These are phyloP conservation scores for Patiria pectinifera DNA, from an alignment of 53 echinoderm and acorn worm genomes.

Conservation along the genomic window DNA sequence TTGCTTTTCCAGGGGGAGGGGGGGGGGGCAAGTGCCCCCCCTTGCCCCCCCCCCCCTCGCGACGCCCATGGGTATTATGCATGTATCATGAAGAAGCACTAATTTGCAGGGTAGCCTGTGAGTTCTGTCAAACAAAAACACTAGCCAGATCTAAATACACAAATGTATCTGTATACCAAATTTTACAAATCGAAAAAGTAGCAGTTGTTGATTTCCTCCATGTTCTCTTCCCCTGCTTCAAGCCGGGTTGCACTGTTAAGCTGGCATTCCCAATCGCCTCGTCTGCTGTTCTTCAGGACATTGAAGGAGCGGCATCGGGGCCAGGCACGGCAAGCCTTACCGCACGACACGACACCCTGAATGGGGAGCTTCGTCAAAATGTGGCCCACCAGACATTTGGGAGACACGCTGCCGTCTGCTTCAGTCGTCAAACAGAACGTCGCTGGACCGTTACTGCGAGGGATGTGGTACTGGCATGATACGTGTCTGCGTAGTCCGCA, in stretches of 20 bases:
- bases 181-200: neutral
- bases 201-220: neutral
- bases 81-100: too few species aligned
- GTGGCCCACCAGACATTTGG: neutral
- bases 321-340: neutral
- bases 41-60: too few species aligned
- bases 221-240: neutral
- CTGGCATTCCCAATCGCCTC: neutral
- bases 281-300: neutral
- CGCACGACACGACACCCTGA: neutral
- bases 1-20: too few species aligned
- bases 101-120: too few species aligned
- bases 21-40: too few species aligned
- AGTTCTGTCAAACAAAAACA: too few species aligned
- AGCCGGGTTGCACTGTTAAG: neutral
- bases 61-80: too few species aligned
- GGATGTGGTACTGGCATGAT: too few species aligned
- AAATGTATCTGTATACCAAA: too few species aligned
- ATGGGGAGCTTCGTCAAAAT: too few species aligned
- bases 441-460: neutral
- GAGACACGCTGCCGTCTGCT: neutral
- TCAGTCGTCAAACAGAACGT: neutral
- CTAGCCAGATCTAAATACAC: too few species aligned
- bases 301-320: conserved; percentile 6
- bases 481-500: too few species aligned